Evolutionary conservation across 2,113 vertebrate genomes (phyloP), one percentile per base, ranked within the genome.

Genomic region (Verasper variegatus): DNA sequence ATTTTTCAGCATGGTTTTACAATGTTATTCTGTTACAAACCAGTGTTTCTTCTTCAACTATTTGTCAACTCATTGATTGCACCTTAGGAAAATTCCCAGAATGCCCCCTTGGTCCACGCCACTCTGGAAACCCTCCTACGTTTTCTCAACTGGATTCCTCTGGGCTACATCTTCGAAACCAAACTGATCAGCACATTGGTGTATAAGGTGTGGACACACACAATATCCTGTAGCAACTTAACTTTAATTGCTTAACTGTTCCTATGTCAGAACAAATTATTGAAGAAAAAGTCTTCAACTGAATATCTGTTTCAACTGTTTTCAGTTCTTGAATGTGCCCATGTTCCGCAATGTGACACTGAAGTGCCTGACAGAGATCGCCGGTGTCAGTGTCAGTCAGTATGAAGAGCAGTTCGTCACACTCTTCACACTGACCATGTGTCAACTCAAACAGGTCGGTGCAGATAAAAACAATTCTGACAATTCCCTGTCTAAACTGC

Each of bases 101-200:
- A 99, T 71, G 98, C 98, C 77, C 97, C 98, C 5, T 94, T 99
- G 92, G 97, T 99, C 82, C 97, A 99, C 59, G 98, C 98, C 51
- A 99, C 98, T 26, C 93, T 99, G 92, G 98, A 99, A 93, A 99
- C 98, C 0, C 94, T 99, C 70, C 93, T 99, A 21, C 95, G 98
- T 88, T 99, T 99, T 89, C 95, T 99, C 71, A 99, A 99, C 94
- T 99, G 98, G 98, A 99, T 99, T 94, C 98, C 98, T 31, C 92
- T 99, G 84, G 98, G 98, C 49, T 99, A 99, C 90, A 99, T 99
- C 90, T 99, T 99, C 94, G 98, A 99, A 93, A 99, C 98, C 76
- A 99, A 99, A 90, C 93, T 99, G 87, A 99, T 99, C 92, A 99
- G 98, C 94, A 99, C 98, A 26, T 92, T 99, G 92, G 98, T 99